Evolutionary conservation across 2,888 invertebrate genomes (phyloP), one percentile per base, ranked within the genome.

Genomic region (Limnephilus lunatus): DNA sequence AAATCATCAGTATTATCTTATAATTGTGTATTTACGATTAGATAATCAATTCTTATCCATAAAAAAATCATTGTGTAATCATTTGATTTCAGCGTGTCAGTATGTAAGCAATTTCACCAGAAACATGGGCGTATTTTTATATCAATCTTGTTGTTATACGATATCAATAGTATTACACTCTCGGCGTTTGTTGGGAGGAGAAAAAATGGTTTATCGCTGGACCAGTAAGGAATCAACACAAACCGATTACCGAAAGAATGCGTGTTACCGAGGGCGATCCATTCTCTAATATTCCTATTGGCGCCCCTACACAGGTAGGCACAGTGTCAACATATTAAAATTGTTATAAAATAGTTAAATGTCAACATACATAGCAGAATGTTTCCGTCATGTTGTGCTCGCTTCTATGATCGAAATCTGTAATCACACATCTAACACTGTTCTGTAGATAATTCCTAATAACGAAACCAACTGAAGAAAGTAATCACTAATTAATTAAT

Each of bases 371-470:
- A 96, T 96, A 96, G 96, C 96, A 96, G 95, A 96, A 96, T 96
- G 96, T 96, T 96, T 96, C 96, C 96, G 96, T 96, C 96, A 96
- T 96, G 96, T 96, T 96, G 96, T 95, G 96, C 95, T 95, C 95
- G 96, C 96, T 96, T 96, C 95, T 96, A 96, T 53, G 89, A 89
- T 88, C 91, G 85, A 93, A 91, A 91, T 68, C 91, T 91, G 90
- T 89, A 92, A 93, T 93, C 93, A 90, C 92, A 85, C 92, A 93
- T 93, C 89, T 90, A 93, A 89, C 82, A 87, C 44, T 48, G 31
- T 82, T 39, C n/a, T 31, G 44, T 82, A 82, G 30, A 31, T 89
- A 48, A 30, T 44, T 32, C 19, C 68, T n/a, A 35, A n/a, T 30
- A 14, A 86, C 7, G 53, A 80, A 80, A 88, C 31, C 48, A 81